Evolutionary conservation across 1,140 invertebrate genomes (phyloP).

Genomic region (Calosoma granatense): DNA sequence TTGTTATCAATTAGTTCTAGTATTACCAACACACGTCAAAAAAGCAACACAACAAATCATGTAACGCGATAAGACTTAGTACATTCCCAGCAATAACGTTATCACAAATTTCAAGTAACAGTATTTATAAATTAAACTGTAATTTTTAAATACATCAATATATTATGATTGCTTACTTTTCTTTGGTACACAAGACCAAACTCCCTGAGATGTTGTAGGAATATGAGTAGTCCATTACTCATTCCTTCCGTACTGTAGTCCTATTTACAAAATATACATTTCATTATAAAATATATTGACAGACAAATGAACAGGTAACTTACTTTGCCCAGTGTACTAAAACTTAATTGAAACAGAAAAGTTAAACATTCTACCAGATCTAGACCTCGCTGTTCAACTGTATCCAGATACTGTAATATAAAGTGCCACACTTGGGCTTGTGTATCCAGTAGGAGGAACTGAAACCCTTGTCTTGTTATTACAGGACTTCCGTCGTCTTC

Average conservation of each 20-base stretch:
- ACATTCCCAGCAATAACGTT: too few species aligned
- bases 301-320: conserved; percentile 20
- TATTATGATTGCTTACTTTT: conserved; percentile 52
- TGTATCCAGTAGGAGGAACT: conserved; percentile 89
- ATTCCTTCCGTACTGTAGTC: conserved; percentile 95
- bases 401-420: conserved; percentile 90
- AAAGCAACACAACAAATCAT: too few species aligned
- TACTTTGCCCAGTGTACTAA: conserved; percentile 88
- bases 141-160: neutral
- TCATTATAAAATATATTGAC: conserved; percentile 10
- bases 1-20: too few species aligned
- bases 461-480: conserved; percentile 88
- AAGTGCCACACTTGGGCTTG: conserved; percentile 95
- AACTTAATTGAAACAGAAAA: conserved; percentile 93
- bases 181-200: conserved; percentile 95
- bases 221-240: conserved; percentile 75
- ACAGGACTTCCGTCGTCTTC: conserved; percentile 73
- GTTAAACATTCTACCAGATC: conserved; percentile 85
- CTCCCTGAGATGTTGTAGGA: conserved; percentile 92
- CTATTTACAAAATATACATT: conserved; percentile 45
- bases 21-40: too few species aligned
- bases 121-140: too few species aligned
- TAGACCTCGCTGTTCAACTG: conserved; percentile 72
- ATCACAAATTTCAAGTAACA: too few species aligned
- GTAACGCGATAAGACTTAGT: too few species aligned